Evolutionary conservation across 2,797 vertebrate species (phyloP), one percentile per base, ranked within the genome.

Genomic region (Typhlichthys subterraneus): DNA sequence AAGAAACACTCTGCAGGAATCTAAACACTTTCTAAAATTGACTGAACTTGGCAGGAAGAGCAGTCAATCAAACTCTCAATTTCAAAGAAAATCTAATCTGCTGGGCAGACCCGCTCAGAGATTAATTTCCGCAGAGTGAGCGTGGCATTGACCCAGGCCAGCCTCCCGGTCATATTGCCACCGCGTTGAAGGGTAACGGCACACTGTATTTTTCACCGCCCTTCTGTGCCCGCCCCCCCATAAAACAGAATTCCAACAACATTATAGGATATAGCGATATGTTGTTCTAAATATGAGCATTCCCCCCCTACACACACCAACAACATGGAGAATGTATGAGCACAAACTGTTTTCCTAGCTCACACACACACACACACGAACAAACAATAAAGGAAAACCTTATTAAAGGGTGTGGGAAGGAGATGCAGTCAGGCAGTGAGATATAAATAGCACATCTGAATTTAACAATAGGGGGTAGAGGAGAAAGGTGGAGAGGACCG

Each of bases 401-500:
- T 85, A 77, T 76, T 85, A 80, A 76, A 70, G 62, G 81, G 78
- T 82, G 87, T 81, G 76, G 85, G 86, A n/a, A 87, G 84, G 83
- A 82, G 80, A 86, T 65, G 77, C 80, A 82, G 79, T 73, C 80
- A 89, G 65, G 85, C 72, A 77, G 80, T 80, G 60, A 78, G 86
- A 86, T 90, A 91, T 87, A 90, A 91, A 91, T 88, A 91, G 87
- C 79, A 76, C 76, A 80, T 87, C 87, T 87, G 86, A 89, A 85
- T 79, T 77, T 68, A 81, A 86, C 88, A 86, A 89, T 73, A 84
- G 81, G 76, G 75, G 23, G 72, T 70, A 68, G 70, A 23, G 46
- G 17, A 53, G 23, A 38, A 31, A 5, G 23, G 38, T 53, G 65
- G 48, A 56, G 51, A 48, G 17, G 12, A 19, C 42, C 46, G 11